These are phyloP conservation scores for Microcaecilia unicolor DNA, from an alignment of 2,797 vertebrate species.

Conservation along the genomic window DNA sequence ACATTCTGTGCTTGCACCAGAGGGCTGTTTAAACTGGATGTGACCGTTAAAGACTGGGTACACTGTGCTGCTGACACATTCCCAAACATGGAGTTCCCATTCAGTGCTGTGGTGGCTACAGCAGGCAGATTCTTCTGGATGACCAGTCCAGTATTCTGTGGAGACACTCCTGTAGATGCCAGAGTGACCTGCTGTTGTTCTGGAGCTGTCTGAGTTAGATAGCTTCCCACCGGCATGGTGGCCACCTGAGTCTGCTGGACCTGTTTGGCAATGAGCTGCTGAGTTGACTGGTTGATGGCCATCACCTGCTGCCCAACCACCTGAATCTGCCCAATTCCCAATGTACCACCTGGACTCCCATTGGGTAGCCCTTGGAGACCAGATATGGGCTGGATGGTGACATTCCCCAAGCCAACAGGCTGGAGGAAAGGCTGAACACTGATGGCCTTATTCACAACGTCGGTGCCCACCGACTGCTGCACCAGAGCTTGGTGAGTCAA, in stretches of 20 bases:
- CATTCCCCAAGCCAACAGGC: constrained; percentile 81
- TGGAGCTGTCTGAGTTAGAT: constrained; percentile 73
- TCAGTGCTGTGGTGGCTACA: constrained; percentile 72
- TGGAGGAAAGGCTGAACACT: constrained; percentile 90
- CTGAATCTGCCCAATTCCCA: constrained; percentile 89
- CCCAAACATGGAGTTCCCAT: constrained; percentile 77
- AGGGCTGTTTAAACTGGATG: constrained; percentile 37
- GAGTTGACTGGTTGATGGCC: constrained; percentile 87
- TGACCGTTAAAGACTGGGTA: constrained; percentile 43
- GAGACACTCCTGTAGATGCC: constrained; percentile 37
- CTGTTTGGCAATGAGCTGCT: constrained; percentile 78
- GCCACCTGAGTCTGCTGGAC: constrained; percentile 44
- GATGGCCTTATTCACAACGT: constrained; percentile 88
- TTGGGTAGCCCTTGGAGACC: constrained; percentile 84
- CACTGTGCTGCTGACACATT: constrained; percentile 30
- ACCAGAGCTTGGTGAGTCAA: constrained; percentile 53
- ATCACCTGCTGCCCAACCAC: constrained; percentile 92
- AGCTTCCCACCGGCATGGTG: constrained; percentile 67
- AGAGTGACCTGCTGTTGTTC: constrained; percentile 57
- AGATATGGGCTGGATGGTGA: constrained; percentile 87
- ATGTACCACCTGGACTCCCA: constrained; percentile 74
- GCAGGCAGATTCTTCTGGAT: constrained; percentile 83
- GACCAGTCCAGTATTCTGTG: constrained; percentile 63
- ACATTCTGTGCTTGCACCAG: constrained; percentile 76
- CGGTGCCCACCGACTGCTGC: constrained; percentile 52